Evolutionary conservation across 2,888 invertebrate genomes (phyloP).

Genomic region (Eupithecia exiguata): DNA sequence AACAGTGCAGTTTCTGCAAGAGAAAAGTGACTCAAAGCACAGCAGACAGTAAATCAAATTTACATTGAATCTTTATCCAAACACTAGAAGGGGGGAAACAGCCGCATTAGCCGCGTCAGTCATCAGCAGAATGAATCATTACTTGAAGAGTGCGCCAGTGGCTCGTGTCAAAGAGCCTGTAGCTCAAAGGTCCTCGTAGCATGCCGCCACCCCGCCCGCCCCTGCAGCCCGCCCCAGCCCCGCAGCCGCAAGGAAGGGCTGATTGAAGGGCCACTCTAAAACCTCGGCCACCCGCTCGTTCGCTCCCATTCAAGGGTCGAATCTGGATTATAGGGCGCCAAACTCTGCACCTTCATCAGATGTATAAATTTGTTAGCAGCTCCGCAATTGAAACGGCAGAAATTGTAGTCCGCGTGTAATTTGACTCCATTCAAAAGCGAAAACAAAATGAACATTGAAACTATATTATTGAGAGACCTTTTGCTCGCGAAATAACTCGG

Average conservation of each 20-base stretch:
- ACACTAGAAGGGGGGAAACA: constrained; percentile 67
- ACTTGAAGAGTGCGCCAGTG: constrained; percentile 83
- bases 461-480: constrained; percentile 49
- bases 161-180: constrained; percentile 82
- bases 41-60: constrained; percentile 59
- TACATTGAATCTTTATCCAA: constrained; percentile 69
- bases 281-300: constrained; percentile 82
- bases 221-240: constrained; percentile 48
- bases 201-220: constrained; percentile 46
- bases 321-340: constrained; percentile 83
- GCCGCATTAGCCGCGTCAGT: constrained; percentile 81
- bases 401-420: constrained; percentile 74
- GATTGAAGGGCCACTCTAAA: constrained; percentile 83
- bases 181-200: constrained; percentile 80
- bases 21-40: constrained; percentile 53
- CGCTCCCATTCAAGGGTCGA: constrained; percentile 81
- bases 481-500: constrained; percentile 33
- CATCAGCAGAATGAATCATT: constrained; percentile 84
- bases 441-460: constrained; percentile 55
- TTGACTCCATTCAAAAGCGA: constrained; percentile 66
- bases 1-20: constrained; percentile 32
- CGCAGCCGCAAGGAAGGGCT: constrained; percentile 73
- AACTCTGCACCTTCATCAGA: constrained; percentile 81
- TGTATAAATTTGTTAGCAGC: constrained; percentile 78
- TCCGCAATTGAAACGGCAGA: constrained; percentile 69